These are phyloP conservation scores for Macrotus californicus DNA, from an alignment of 2,113 vertebrate species.

Conservation along the genomic window DNA sequence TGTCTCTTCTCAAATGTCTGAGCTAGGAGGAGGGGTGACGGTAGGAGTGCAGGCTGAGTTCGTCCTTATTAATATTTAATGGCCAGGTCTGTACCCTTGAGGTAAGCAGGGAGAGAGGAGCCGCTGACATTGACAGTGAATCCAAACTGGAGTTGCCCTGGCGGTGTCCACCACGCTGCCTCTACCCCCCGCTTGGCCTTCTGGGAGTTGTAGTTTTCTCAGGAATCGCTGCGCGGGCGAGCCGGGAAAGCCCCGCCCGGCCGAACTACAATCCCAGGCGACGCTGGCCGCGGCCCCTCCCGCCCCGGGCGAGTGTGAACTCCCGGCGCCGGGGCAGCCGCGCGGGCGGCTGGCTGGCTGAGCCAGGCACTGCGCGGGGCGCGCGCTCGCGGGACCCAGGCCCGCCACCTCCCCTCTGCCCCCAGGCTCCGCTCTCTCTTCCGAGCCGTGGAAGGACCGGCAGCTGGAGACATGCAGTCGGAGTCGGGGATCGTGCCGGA, in stretches of 20 bases:
- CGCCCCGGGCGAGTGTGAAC: constrained; percentile 60
- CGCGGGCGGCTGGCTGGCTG: constrained; percentile 47
- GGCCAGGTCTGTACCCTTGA: constrained; percentile 56
- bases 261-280: constrained; percentile 74
- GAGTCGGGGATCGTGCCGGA: constrained; percentile 96
- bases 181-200: constrained; percentile 42
- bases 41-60: neutral
- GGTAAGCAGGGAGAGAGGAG: constrained; percentile 18
- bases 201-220: constrained; percentile 79
- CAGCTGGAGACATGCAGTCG: constrained; percentile 86
- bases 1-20: neutral
- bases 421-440: constrained; percentile 35
- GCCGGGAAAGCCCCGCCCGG: neutral
- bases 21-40: neutral
- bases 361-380: constrained; percentile 32
- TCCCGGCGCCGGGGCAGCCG: constrained; percentile 42
- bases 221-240: neutral
- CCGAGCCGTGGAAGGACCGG: neutral
- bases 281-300: constrained; percentile 44
- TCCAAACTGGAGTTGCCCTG: constrained; percentile 59
- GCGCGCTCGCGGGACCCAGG: constrained; percentile 35
- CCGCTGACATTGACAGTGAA: constrained; percentile 73
- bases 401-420: neutral
- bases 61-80: constrained; percentile 50
- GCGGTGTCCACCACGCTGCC: constrained; percentile 56